Evolutionary conservation across 2,113 vertebrate species (phyloP).

Genomic region (Galbula dea): DNA sequence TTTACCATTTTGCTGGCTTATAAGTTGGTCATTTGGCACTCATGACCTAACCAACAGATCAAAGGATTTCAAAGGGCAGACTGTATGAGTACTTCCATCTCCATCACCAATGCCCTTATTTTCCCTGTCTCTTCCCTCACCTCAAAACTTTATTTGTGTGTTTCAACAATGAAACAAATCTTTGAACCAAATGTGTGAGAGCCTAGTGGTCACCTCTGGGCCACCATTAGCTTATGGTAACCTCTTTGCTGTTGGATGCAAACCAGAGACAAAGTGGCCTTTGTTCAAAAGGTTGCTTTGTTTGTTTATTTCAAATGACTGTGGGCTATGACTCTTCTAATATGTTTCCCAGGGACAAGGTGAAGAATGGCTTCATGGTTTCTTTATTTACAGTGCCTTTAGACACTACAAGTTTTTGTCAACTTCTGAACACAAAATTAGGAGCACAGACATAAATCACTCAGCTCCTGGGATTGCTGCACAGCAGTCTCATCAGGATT

Average conservation of each 20-base stretch:
- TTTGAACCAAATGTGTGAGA: not conserved
- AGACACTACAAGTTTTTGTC: slow-evolving; percentile 22
- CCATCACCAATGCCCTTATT: not conserved
- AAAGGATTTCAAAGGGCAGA: slow-evolving; percentile 46
- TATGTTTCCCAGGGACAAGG: slow-evolving; percentile 45
- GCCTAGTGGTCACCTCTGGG: not conserved
- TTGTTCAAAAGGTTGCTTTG: slow-evolving; percentile 15
- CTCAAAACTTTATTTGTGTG: not conserved
- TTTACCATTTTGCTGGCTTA: slow-evolving; percentile 62
- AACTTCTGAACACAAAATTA: slow-evolving; percentile 18
- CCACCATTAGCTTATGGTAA: not conserved
- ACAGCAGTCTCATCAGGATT: not conserved
- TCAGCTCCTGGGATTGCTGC: not conserved
- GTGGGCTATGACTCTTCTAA: slow-evolving; percentile 25
- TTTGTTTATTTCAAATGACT: slow-evolving; percentile 45
- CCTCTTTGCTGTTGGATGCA: not conserved
- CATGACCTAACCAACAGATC: slow-evolving; percentile 54
- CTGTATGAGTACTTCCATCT: slow-evolving; percentile 32
- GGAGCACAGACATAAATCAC: slow-evolving; percentile 26
- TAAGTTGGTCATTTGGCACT: slow-evolving; percentile 60
- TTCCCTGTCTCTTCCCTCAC: slow-evolving; percentile 20
- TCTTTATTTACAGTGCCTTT: slow-evolving; percentile 28
- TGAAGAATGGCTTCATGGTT: slow-evolving; percentile 43
- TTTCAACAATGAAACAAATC: not conserved
- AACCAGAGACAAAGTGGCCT: slow-evolving; percentile 9